Evolutionary conservation across 2,113 vertebrate genomes (phyloP), one percentile per base, ranked within the genome.

Genomic region (Hyperopisus bebe): DNA sequence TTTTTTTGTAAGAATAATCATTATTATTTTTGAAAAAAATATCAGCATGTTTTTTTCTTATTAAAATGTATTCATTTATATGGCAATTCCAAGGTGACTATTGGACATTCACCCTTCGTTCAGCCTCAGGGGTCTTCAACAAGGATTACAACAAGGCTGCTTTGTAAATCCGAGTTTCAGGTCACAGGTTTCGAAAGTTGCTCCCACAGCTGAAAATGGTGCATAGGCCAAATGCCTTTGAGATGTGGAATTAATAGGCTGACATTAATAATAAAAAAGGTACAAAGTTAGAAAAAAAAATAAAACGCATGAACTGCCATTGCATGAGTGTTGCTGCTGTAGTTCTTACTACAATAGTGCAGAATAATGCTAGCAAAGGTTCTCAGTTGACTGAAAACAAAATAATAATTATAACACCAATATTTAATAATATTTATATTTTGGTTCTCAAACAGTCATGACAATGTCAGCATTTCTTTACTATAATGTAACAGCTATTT

Each of bases 91-190:
- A 77, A 27, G 62, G 62, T 77, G 27, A 11, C 21, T 77, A 35
- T 39, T 77, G 70, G 70, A 77, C 31, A 77, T 77, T 74, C 66
- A 74, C 27, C 66, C 66, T 74, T 74, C 66, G 35, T 74, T 77
- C 31, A 17, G 11, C 70, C 70, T 39, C 70, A 77, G 70, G 70
- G 70, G 70, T 85, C 94, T 94, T 96, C 95, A 93, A 92, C 93
- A 91, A 92, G 95, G 96, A 96, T 97, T 96, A 96, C 94, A 95
- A 94, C 92, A 92, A 92, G 93, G 94, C 91, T 95, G 92, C 96
- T 95, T 92, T 90, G 93, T 93, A 92, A 95, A 97, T 97, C 97
- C 97, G 97, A 96, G 96, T 98, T 98, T 98, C 97, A 98, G 97
- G 97, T 97, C 94, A 94, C 93, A 84, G 90, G 95, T 27, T 97